A percentile compares a stretch with the other conserved stretches of the same genome.
These are phyloP conservation scores for Eilema caniola DNA, from an alignment of 2,888 invertebrate species.

Conservation along the genomic window DNA sequence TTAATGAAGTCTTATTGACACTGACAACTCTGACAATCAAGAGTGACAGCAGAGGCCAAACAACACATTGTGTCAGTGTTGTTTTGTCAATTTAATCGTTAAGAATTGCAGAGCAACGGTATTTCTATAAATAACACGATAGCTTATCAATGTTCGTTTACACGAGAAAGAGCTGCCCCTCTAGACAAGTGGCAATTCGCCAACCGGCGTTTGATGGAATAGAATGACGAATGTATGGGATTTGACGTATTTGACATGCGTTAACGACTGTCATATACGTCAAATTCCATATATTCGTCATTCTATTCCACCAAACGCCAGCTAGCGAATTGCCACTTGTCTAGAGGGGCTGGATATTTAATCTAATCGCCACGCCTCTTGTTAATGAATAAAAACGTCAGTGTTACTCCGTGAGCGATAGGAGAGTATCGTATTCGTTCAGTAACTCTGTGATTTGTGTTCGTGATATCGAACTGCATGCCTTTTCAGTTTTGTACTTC, in stretches of 20 bases:
- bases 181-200: too few relatives aligned
- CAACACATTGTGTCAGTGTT: constrained; percentile 10
- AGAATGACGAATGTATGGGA: too few relatives aligned
- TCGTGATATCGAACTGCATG: constrained; percentile 36
- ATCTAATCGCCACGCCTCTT: constrained; percentile 69
- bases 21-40: too few relatives aligned
- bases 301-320: too few relatives aligned
- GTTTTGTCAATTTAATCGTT: constrained; percentile 23
- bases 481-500: constrained; percentile 24
- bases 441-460: constrained; percentile 33
- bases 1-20: too few relatives aligned
- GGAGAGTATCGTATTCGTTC: constrained; percentile 30
- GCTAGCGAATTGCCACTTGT: too few relatives aligned
- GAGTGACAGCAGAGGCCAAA: constrained; percentile 4
- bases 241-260: too few relatives aligned
- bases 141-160: constrained; percentile 57
- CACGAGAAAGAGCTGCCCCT: constrained; percentile 46
- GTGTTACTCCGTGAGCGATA: constrained; percentile 29
- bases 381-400: constrained; percentile 46
- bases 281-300: too few relatives aligned
- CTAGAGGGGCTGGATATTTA: constrained; percentile 49
- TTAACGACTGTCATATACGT: too few relatives aligned
- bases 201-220: too few relatives aligned
- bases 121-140: constrained; percentile 55
- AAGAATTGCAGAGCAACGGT: constrained; percentile 34